These are phyloP conservation scores for Molanna angustata DNA, from an alignment of 2,888 invertebrate genomes.

Conservation along the genomic window DNA sequence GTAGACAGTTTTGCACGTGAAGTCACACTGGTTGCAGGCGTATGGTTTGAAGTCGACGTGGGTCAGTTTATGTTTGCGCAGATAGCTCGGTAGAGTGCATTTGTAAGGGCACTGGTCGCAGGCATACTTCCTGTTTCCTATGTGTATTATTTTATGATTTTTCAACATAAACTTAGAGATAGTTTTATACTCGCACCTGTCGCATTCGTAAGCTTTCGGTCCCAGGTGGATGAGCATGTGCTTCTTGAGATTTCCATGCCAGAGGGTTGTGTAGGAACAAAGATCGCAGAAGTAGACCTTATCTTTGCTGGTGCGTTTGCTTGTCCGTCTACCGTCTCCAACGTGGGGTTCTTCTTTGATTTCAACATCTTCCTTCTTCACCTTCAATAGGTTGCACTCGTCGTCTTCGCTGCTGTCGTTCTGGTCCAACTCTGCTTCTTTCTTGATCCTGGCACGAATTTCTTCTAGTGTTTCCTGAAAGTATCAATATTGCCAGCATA, in stretches of 20 bases:
- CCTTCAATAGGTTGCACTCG: too few species aligned
- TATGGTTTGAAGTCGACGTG: not conserved
- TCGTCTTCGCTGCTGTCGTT: too few species aligned
- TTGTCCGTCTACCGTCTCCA: too few species aligned
- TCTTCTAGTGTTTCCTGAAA: too few species aligned
- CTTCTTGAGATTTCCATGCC: not conserved
- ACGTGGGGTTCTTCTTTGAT: too few species aligned
- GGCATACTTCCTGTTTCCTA: not conserved
- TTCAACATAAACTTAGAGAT: not conserved
- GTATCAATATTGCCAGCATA: too few species aligned
- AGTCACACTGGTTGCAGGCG: conserved; percentile 5
- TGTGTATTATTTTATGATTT: conserved; percentile 1
- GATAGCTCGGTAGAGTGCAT: not conserved
- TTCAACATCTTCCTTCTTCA: too few species aligned
- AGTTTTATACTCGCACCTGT: not conserved
- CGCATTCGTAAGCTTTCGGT: not conserved
- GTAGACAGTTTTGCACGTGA: not conserved
- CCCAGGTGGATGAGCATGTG: not conserved
- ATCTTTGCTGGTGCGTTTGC: too few species aligned
- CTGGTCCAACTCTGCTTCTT: too few species aligned
- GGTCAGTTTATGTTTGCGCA: not conserved
- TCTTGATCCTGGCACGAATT: too few species aligned
- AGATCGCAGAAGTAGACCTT: not conserved
- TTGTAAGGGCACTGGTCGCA: conserved; percentile 3
- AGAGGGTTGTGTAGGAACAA: not conserved